These are phyloP conservation scores for Spongilla lacustris DNA, from an alignment of 37 sponge, comb jelly and placozoan genomes.

Conservation along the genomic window DNA sequence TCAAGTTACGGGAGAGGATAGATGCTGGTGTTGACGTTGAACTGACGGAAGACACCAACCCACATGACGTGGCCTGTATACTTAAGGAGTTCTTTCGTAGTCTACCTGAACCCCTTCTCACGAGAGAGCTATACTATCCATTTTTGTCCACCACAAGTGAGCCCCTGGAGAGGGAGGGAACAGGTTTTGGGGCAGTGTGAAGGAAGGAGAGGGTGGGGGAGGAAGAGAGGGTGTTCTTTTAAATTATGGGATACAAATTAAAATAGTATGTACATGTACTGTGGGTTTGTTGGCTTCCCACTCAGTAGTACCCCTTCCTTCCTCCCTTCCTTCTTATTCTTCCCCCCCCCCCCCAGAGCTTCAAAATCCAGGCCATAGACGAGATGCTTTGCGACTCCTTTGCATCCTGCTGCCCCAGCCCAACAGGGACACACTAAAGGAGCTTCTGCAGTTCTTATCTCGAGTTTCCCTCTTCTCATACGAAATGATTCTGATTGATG, in stretches of 20 bases:
- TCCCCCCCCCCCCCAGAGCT: slow-evolving; percentile 42
- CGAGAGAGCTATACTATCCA: slow-evolving; percentile 71
- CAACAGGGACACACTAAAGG: slow-evolving; percentile 85
- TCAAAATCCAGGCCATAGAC: slow-evolving; percentile 34
- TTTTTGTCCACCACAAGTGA: slow-evolving; percentile 82
- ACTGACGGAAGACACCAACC: slow-evolving; percentile 70
- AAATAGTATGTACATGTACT: not conserved
- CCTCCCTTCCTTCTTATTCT: not conserved
- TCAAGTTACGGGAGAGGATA: slow-evolving; percentile 70
- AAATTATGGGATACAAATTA: no score
- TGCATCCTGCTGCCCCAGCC: slow-evolving; percentile 80
- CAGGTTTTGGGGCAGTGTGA: no score
- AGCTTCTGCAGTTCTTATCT: slow-evolving; percentile 74
- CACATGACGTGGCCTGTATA: slow-evolving; percentile 86
- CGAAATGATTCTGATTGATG: slow-evolving; percentile 87
- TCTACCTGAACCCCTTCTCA: slow-evolving; percentile 89
- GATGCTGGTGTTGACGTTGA: slow-evolving; percentile 69
- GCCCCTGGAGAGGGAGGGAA: not conserved
- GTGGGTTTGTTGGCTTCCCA: not conserved
- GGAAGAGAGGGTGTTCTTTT: no score
- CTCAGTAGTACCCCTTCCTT: not conserved
- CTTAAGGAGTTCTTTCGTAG: slow-evolving; percentile 85
- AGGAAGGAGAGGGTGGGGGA: no score
- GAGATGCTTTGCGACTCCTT: slow-evolving; percentile 67
- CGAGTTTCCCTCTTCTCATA: slow-evolving; percentile 80